Base-by-base conservation (phyloP, 1,140 invertebrate species). In the Atta colombica region DNA sequence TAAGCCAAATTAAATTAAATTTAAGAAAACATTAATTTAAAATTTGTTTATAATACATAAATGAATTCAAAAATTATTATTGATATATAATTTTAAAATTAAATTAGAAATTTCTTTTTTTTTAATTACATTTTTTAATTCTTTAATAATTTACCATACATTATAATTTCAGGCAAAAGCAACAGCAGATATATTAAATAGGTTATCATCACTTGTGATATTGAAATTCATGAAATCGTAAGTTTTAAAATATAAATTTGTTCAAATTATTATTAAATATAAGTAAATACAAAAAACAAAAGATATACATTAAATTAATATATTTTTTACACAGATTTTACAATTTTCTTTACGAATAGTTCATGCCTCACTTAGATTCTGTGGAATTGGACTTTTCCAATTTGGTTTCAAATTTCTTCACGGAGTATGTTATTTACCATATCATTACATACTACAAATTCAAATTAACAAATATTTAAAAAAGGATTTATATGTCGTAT, bases 391-490 rank as follows among this genome's bases (percentile, higher is more conserved):
- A n/a, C 21, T 84, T 4, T 84, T 84, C 5, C 31, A 74, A 58
- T 84, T 84, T 74, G 80, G 68, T 7, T 84, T 58, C 16, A 58
- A 72, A 16, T 72, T 84, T 28, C 8, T 84, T 12, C 12, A 28
- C 6, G n/a, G 1, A 35, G 53, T 84, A 72, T 2, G 16, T 49
- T 61, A 31, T 3, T 61, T 77, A 45, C n/a, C 21, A 61, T 31
- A 18, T 77, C 12, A 61, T 5, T 21, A 18, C 12, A 7, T 25
- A 51, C 14, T n/a, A 31, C 2, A 65, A 65, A 18, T 65, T 3
- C 0, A 2, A 35, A 35, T 35, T 45, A 10, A 45, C 8, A 61
- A 61, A 25, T 77, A 25, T 60, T 45, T 12, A 45, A 60, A 58
- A 61, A 3, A 65, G 39, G n/a, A 16, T 21, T n/a, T 39, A 66